phyloP scores from a whole-genome alignment of 2,797 vertebrate species.

The Todus mexicanus region DNA sequence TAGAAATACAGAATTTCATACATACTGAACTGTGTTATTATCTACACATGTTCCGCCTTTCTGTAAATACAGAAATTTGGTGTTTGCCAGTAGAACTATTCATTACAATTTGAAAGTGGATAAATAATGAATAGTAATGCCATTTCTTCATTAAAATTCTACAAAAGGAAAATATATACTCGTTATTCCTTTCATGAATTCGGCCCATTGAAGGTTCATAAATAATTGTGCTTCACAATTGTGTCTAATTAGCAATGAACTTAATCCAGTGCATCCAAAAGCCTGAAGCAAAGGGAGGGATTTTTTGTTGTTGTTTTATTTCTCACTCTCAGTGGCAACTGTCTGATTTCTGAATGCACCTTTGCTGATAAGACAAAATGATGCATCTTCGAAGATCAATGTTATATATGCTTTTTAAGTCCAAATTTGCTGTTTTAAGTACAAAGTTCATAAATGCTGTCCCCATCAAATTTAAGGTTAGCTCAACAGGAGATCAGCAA shows the following conservation, averaged over 20 bases:
- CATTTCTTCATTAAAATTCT: slow-evolving; percentile 74
- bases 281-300: slow-evolving; percentile 44
- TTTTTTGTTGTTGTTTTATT: slow-evolving; percentile 20
- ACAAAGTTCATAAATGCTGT: neutral
- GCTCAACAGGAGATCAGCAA: neutral
- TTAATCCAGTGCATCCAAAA: slow-evolving; percentile 62
- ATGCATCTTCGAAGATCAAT: neutral
- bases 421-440: neutral
- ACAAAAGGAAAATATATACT: slow-evolving; percentile 70
- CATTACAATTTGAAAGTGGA: slow-evolving; percentile 71
- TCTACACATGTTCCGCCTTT: slow-evolving; percentile 57
- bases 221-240: slow-evolving; percentile 68
- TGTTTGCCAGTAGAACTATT: slow-evolving; percentile 70
- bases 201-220: slow-evolving; percentile 67
- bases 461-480: neutral
- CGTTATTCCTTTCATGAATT: slow-evolving; percentile 69
- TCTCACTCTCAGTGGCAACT: neutral
- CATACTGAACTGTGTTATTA: slow-evolving; percentile 43
- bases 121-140: slow-evolving; percentile 70
- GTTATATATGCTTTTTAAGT: neutral
- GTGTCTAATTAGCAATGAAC: slow-evolving; percentile 72
- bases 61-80: slow-evolving; percentile 73
- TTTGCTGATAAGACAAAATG: slow-evolving; percentile 7
- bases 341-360: neutral
- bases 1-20: slow-evolving; percentile 60